phyloP scores from a whole-genome alignment of 2,113 vertebrate species.

The Perca fluviatilis region DNA sequence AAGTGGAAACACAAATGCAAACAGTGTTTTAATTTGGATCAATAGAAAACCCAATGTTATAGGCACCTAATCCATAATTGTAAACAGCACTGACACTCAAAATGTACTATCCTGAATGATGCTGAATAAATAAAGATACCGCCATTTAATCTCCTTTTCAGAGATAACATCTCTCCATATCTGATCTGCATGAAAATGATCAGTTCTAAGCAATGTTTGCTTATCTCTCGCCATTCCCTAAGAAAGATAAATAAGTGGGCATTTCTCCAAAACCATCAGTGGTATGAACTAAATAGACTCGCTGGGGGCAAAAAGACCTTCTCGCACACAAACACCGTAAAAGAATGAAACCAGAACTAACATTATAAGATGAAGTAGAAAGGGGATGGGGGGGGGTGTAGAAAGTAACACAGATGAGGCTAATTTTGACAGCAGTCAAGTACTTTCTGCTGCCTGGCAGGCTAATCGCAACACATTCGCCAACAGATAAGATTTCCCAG shows the following conservation, averaged over 20 bases:
- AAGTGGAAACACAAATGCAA: not conserved
- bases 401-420: constrained; percentile 26
- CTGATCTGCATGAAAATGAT: constrained; percentile 35
- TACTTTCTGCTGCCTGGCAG: constrained; percentile 55
- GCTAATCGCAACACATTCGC: constrained; percentile 48
- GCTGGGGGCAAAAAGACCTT: constrained; percentile 25
- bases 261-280: constrained; percentile 41
- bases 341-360: constrained; percentile 42
- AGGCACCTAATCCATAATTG: not conserved
- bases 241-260: constrained; percentile 44
- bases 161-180: constrained; percentile 32
- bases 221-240: constrained; percentile 26
- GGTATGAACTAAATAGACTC: constrained; percentile 45
- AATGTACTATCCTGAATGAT: constrained; percentile 21
- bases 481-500: constrained; percentile 57
- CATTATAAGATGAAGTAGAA: constrained; percentile 24
- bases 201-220: constrained; percentile 31
- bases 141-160: constrained; percentile 22
- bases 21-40: not conserved
- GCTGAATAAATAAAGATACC: constrained; percentile 30
- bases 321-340: constrained; percentile 25
- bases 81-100: not conserved
- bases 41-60: no score
- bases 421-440: constrained; percentile 66
- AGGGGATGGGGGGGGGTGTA: not conserved